phyloP scores from a whole-genome alignment of 1,140 invertebrate species.

The Procambarus virginalis region DNA sequence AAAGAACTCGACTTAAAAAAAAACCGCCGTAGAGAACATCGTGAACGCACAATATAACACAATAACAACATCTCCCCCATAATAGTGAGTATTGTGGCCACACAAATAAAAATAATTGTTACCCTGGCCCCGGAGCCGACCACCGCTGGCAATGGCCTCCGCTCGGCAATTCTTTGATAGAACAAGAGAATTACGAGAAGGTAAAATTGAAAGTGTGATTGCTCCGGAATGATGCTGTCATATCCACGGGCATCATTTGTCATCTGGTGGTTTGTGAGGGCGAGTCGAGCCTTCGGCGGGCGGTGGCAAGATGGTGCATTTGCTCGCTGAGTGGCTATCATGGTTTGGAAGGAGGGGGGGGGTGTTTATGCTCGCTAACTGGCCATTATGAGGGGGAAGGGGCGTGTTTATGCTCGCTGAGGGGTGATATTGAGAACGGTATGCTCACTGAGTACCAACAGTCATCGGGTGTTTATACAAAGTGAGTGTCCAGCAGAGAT shows the following conservation, averaged over 20 bases:
- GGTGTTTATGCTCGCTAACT: background rate
- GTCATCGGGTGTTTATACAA: background rate
- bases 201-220: slow-evolving; percentile 64
- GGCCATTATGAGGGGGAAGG: background rate
- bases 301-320: background rate
- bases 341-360: too few relatives aligned
- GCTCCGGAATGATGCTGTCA: slow-evolving; percentile 57
- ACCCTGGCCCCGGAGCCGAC: background rate
- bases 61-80: too few relatives aligned
- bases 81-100: background rate
- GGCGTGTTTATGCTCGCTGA: background rate
- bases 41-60: too few relatives aligned
- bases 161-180: slow-evolving; percentile 50
- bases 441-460: background rate
- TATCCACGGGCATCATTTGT: slow-evolving; percentile 42
- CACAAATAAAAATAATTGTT: background rate
- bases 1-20: too few relatives aligned
- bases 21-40: too few relatives aligned
- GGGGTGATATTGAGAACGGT: background rate
- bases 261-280: slow-evolving; percentile 35
- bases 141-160: background rate
- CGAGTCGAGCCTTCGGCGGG: background rate
- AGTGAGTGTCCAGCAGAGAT: background rate
- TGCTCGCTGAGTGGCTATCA: background rate
- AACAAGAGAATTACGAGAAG: slow-evolving; percentile 55